Evolutionary conservation across 2,797 vertebrate species (phyloP).

Genomic region (Rhinoraja longicauda): DNA sequence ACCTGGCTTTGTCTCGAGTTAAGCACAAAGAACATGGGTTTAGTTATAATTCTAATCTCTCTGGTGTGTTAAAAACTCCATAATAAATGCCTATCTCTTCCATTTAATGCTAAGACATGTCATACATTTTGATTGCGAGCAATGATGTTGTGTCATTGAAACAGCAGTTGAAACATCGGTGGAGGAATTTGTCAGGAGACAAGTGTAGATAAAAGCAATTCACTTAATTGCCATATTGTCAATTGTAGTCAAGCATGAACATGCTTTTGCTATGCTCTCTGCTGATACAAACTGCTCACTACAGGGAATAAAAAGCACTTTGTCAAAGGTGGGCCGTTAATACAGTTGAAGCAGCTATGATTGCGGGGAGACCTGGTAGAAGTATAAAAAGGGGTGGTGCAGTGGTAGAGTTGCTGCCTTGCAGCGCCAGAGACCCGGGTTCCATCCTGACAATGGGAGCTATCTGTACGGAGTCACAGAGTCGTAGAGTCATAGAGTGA

Average conservation of each 20-base stretch:
- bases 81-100: constrained; percentile 8
- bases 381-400: too few relatives aligned
- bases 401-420: too few relatives aligned
- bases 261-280: constrained; percentile 17
- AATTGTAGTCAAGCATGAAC: constrained; percentile 31
- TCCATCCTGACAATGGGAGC: too few relatives aligned
- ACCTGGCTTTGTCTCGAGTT: not conserved
- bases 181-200: constrained; percentile 27
- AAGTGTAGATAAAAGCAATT: constrained; percentile 32
- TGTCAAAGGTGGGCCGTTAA: not conserved
- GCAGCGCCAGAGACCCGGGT: too few relatives aligned
- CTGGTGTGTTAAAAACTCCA: not conserved
- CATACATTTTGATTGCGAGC: not conserved
- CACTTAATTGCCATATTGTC: constrained; percentile 25
- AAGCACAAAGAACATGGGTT: not conserved
- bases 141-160: constrained; percentile 30
- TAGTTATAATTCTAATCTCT: not conserved
- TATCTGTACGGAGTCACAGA: too few relatives aligned
- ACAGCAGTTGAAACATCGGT: constrained; percentile 14
- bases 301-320: constrained; percentile 10
- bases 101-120: not conserved
- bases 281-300: constrained; percentile 19
- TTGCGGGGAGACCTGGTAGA: not conserved
- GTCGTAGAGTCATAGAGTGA: too few relatives aligned
- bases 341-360: not conserved